These are phyloP conservation scores for Sinocyclocheilus anophthalmus DNA, from an alignment of 2,113 vertebrate genomes.

Conservation along the genomic window DNA sequence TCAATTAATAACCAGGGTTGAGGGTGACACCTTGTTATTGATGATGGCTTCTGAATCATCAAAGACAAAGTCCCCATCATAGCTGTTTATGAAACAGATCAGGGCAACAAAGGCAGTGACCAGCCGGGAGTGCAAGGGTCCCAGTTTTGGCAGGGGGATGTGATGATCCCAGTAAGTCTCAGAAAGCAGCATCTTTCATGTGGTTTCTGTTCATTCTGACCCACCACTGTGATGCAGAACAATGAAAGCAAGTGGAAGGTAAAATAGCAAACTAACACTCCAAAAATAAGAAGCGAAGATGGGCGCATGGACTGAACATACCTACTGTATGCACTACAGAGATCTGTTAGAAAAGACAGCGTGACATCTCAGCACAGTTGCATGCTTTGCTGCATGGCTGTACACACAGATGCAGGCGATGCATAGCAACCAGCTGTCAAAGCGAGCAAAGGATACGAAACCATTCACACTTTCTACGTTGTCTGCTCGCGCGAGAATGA, in stretches of 20 bases:
- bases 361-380: constrained; percentile 16
- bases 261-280: background rate
- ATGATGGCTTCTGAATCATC: constrained; percentile 98
- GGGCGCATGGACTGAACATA: background rate
- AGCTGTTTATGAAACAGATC: constrained; percentile 92
- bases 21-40: constrained; percentile 89
- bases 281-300: background rate
- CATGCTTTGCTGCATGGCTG: constrained; percentile 1
- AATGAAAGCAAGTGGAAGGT: constrained; percentile 1
- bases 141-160: constrained; percentile 80
- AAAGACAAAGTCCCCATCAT: constrained; percentile 98
- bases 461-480: constrained; percentile 11
- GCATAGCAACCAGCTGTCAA: constrained; percentile 28
- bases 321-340: constrained; percentile 7
- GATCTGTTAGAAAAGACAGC: background rate
- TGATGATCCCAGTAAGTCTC: constrained; percentile 84
- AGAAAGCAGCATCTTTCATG: constrained; percentile 83
- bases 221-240: constrained; percentile 60
- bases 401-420: background rate
- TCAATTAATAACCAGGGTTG: background rate
- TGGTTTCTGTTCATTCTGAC: constrained; percentile 59
- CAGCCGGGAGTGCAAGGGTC: constrained; percentile 79
- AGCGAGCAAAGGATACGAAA: background rate
- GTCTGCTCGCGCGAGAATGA: background rate
- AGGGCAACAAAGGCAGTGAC: constrained; percentile 84